phyloP scores from a whole-genome alignment of 2,113 vertebrate genomes.

The Indri indri region DNA sequence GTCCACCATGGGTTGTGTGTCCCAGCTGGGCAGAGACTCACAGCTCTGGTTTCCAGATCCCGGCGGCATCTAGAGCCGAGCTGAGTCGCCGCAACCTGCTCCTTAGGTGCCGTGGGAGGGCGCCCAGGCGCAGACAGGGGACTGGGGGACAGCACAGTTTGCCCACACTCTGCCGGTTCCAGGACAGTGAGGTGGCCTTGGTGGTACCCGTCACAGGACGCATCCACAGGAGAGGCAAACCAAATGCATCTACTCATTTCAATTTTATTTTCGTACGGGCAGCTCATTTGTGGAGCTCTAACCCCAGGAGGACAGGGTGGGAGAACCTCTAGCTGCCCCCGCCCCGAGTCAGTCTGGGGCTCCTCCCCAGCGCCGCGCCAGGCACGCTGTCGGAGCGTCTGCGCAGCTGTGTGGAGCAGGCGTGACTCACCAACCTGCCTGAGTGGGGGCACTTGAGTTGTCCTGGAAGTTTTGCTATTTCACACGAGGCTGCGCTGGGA shows the following conservation, averaged over 20 bases:
- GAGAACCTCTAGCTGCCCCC: neutral
- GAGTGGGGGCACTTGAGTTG: fast-evolving
- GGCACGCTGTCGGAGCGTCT: neutral
- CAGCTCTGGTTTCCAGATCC: neutral
- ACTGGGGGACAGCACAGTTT: neutral
- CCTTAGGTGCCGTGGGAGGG: too few relatives aligned
- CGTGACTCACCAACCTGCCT: neutral
- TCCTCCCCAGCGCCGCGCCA: too few relatives aligned
- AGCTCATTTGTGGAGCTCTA: neutral
- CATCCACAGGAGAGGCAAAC: too few relatives aligned
- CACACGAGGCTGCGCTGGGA: neutral
- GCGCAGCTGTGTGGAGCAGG: fast-evolving
- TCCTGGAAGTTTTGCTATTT: neutral
- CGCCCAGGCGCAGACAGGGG: neutral
- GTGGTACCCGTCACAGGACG: neutral
- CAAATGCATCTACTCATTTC: fast-evolving
- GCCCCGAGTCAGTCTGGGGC: fast-evolving
- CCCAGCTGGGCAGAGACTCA: too few relatives aligned
- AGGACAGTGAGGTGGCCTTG: fast-evolving
- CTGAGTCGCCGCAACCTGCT: neutral
- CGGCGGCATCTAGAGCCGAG: fast-evolving
- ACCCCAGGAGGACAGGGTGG: fast-evolving
- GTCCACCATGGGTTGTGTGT: fast-evolving
- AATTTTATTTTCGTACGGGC: neutral
- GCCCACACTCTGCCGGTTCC: neutral